phyloP scores from a whole-genome alignment of 2,113 vertebrate genomes.

The Indri indri region DNA sequence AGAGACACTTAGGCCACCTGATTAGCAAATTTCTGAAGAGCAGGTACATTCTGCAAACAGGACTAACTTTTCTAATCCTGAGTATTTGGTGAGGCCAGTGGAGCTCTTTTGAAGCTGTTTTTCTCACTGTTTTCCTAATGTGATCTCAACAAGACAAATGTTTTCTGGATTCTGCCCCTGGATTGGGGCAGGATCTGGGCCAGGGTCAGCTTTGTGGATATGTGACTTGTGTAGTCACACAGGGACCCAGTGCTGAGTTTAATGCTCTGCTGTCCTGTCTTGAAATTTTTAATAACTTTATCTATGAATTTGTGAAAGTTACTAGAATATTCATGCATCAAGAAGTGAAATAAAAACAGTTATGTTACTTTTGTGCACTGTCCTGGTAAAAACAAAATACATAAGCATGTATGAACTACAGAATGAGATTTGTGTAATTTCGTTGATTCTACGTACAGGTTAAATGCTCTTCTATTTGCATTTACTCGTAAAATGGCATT shows the following conservation, averaged over 20 bases:
- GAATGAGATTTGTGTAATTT: background rate
- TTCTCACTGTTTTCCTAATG: background rate
- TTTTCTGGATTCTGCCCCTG: too few species aligned
- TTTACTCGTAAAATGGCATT: background rate
- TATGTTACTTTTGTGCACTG: background rate
- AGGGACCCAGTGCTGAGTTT: background rate
- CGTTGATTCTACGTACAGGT: background rate
- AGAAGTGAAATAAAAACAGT: slow-evolving; percentile 14
- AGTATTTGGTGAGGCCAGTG: background rate
- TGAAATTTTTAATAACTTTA: background rate
- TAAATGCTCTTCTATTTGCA: background rate
- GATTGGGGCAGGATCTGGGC: background rate
- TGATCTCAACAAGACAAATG: background rate
- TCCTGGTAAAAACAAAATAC: background rate
- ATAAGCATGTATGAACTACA: background rate
- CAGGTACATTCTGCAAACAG: background rate
- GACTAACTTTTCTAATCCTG: background rate
- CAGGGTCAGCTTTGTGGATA: background rate
- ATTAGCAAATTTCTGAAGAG: background rate
- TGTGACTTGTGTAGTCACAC: background rate
- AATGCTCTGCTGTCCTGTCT: background rate
- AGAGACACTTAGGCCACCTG: background rate
- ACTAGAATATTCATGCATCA: background rate
- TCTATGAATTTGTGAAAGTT: background rate
- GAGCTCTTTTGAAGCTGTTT: background rate